Percentiles rank a stretch among this genome's conserved stretches.
Evolutionary conservation across 1,140 invertebrate species (phyloP).

Genomic region (Goniozus legneri): DNA sequence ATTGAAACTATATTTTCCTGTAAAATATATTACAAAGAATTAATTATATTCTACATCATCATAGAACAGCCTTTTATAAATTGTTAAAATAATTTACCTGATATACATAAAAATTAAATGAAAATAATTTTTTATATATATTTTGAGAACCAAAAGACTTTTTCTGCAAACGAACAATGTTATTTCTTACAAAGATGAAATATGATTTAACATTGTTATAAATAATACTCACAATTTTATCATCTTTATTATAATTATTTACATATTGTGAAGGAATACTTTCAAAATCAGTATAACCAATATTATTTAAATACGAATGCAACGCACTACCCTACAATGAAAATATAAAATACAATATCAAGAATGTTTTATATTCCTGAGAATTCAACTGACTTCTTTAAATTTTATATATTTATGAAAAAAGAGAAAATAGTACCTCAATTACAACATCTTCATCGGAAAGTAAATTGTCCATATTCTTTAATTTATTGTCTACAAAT

Average conservation of each 20-base stretch:
- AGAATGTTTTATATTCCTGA: too few relatives aligned
- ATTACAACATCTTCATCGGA: neutral
- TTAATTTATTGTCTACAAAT: too few relatives aligned
- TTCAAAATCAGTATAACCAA: conserved; percentile 45
- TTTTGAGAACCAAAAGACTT: conserved; percentile 10
- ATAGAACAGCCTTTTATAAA: neutral
- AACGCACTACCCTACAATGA: conserved; percentile 39
- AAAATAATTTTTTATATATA: conserved; percentile 13
- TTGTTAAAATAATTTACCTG: conserved; percentile 16
- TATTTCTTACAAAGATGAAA: neutral
- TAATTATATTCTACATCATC: neutral
- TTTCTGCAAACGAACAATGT: conserved; percentile 20
- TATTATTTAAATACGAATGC: conserved; percentile 31
- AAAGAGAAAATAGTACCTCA: neutral
- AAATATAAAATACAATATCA: neutral
- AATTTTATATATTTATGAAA: too few relatives aligned
- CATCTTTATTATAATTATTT: too few relatives aligned
- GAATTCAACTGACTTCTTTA: too few relatives aligned
- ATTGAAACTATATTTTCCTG: conserved; percentile 23
- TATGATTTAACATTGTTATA: neutral
- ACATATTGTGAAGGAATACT: conserved; percentile 18
- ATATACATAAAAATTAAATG: conserved; percentile 14
- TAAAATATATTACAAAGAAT: conserved; percentile 3
- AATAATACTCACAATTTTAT: conserved; percentile 8
- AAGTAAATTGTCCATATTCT: too few relatives aligned